These are phyloP conservation scores for Schizothorax lantsangensis DNA, from an alignment of 2,797 vertebrate species.

Conservation along the genomic window DNA sequence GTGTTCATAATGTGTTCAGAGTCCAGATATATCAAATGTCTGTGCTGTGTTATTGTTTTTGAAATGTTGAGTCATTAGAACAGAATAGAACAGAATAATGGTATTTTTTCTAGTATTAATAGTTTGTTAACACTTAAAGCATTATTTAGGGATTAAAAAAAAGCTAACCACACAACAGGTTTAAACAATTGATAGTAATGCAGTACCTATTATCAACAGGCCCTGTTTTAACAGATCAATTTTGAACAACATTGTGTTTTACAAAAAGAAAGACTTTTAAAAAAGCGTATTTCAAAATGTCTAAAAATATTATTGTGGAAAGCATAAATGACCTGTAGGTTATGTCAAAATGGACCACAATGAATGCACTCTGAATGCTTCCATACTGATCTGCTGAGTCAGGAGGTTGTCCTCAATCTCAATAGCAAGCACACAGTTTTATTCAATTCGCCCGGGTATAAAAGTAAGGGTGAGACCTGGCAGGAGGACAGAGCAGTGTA, in stretches of 20 bases:
- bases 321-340: conserved; percentile 58
- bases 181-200: not conserved
- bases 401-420: conserved; percentile 46
- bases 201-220: not conserved
- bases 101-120: not conserved
- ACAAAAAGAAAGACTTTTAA: not conserved
- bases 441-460: conserved; percentile 50
- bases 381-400: conserved; percentile 50
- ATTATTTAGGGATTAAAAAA: not conserved
- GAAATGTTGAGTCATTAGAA: not conserved
- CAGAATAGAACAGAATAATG: no score
- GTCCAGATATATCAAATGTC: not conserved
- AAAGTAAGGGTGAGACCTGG: conserved; percentile 44
- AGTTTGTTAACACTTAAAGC: not conserved
- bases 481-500: conserved; percentile 10
- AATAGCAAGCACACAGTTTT: conserved; percentile 41
- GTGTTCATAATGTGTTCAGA: not conserved
- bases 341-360: conserved; percentile 21
- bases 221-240: not conserved
- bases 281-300: not conserved
- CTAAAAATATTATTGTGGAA: not conserved
- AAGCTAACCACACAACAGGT: not conserved
- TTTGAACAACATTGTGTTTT: not conserved
- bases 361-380: conserved; percentile 35
- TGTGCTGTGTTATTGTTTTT: not conserved